Evolutionary conservation across 2,797 vertebrate genomes (phyloP), one percentile per base, ranked within the genome.

Genomic region (Rallus crepitans): DNA sequence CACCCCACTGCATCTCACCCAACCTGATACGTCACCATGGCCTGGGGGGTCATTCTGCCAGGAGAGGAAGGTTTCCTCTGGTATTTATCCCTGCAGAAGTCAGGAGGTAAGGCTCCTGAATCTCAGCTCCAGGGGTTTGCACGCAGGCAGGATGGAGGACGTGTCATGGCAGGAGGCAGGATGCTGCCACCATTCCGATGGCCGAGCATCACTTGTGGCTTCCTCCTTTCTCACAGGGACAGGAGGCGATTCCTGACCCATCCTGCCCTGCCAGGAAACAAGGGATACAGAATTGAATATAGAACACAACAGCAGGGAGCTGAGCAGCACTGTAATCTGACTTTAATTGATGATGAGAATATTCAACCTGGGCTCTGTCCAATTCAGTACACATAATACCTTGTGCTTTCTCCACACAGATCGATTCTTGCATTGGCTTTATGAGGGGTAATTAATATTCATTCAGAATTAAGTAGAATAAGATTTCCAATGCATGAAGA

Each of bases 1-100:
- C 6, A 0, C 59, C 2, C 12, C 5, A 0, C 21, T 0, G 0
- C 4, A 0, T 9, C 61, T 23, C 12, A 0, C 15, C 31, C 24
- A 12, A 19, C 40, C 39, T 48, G 19, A 2, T 2, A 11, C 0
- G 12, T 47, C 50, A 24, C 24, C 33, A 5, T 4, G 30, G 64
- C 48, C 35, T 1, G 0, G 24, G 50, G 50, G 21, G 40, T 28
- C 48, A 19, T 20, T 65, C 33, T 40, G 13, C n/a, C 45, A 39
- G 30, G 23, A 0, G 1, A n/a, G 35, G 13, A 50, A 17, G 28
- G 18, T 66, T 70, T 70, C 18, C n/a, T 66, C 21, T 2, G 0
- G 1, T n/a, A 13, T 70, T 73, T 35, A 50, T 5, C 33, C 31
- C 77, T 16, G 47, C 37, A n/a, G 56, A 39, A 59, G 8, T 3